Evolutionary conservation across 2,113 vertebrate genomes (phyloP).

Genomic region (Euleptes europaea): DNA sequence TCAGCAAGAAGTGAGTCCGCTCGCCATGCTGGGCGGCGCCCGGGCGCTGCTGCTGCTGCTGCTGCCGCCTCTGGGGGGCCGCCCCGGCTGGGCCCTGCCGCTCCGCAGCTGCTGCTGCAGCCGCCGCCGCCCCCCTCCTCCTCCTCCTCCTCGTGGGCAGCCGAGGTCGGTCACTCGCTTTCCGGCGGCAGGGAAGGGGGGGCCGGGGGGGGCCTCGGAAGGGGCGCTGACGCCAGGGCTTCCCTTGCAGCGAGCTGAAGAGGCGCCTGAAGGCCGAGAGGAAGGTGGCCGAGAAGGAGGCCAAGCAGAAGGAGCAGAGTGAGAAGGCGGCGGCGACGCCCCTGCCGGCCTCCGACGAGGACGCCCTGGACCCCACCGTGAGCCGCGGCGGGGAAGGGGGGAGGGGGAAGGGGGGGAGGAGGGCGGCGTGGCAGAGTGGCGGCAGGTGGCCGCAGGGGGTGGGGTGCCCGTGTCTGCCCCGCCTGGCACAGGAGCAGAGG

Average conservation of each 20-base stretch:
- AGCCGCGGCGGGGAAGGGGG: constrained; percentile 50
- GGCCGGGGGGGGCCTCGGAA: background rate
- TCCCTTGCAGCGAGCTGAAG: constrained; percentile 88
- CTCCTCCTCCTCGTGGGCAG: constrained; percentile 62
- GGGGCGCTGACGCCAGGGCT: background rate
- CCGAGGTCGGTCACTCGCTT: background rate
- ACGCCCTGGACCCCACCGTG: constrained; percentile 93
- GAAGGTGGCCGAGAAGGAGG: constrained; percentile 91
- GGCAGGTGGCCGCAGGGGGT: no score
- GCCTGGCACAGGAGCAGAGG: no score
- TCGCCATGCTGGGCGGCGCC: background rate
- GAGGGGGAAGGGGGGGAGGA: no score
- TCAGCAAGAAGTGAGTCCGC: constrained; percentile 72
- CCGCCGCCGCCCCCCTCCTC: no score
- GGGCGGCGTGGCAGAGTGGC: no score
- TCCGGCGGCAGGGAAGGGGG: background rate
- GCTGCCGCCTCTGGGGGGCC: constrained; percentile 56
- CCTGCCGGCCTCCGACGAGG: constrained; percentile 80
- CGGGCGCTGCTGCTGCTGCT: no score
- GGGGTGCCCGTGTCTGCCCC: no score
- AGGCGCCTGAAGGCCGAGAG: constrained; percentile 93
- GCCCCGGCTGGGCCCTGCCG: constrained; percentile 59
- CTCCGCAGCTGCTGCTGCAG: constrained; percentile 58
- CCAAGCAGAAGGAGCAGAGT: constrained; percentile 78
- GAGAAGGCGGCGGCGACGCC: constrained; percentile 72